These are phyloP conservation scores for Hylaeus anthracinus DNA, from an alignment of 1,140 invertebrate genomes.

Conservation along the genomic window DNA sequence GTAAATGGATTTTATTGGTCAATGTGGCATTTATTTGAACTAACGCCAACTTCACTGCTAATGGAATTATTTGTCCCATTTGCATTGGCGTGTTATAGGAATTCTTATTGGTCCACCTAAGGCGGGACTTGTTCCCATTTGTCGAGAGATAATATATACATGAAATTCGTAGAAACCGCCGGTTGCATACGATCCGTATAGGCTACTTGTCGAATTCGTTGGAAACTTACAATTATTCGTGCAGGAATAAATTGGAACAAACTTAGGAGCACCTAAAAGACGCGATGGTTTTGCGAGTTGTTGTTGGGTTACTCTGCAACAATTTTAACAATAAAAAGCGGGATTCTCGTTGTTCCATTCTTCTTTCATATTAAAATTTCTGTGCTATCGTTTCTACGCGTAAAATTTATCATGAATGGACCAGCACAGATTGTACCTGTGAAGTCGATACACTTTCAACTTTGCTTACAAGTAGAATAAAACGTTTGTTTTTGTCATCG, in stretches of 20 bases:
- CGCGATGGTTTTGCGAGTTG: not conserved
- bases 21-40: conserved; percentile 20
- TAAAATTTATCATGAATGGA: not conserved
- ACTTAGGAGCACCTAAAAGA: not conserved
- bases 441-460: not conserved
- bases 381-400: not conserved
- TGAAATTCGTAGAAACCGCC: not conserved
- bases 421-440: no score
- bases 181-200: not conserved
- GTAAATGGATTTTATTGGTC: conserved; percentile 55
- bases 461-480: not conserved
- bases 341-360: not conserved
- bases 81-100: not conserved
- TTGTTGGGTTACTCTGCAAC: not conserved
- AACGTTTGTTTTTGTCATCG: not conserved
- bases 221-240: not conserved
- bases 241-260: no score
- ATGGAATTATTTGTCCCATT: conserved; percentile 22
- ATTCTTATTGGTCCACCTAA: conserved; percentile 42
- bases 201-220: not conserved
- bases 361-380: not conserved
- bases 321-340: not conserved
- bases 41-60: conserved; percentile 37
- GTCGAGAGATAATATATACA: not conserved
- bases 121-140: conserved; percentile 60